Percentiles rank a stretch among this genome's conserved stretches.
These are phyloP conservation scores for Steinernema hermaphroditum DNA, from an alignment of 2,888 invertebrate species.

Conservation along the genomic window DNA sequence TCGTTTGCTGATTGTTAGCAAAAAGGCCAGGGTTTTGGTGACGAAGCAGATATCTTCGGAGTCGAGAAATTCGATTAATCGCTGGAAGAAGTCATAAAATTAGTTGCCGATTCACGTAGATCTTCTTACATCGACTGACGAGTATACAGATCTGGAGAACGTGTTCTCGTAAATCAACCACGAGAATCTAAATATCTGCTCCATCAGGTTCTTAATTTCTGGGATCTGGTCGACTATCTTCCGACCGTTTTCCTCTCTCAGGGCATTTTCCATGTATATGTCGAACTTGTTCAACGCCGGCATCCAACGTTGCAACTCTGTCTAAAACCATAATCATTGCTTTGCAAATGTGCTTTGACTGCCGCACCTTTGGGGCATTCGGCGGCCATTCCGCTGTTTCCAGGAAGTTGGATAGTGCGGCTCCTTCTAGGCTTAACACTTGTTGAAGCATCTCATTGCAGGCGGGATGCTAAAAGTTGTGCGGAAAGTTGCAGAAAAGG, in stretches of 20 bases:
- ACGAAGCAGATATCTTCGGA: conserved; percentile 52
- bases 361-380: conserved; percentile 8
- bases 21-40: conserved; percentile 52
- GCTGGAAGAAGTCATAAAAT: conserved; percentile 47
- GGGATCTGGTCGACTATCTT: background rate
- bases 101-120: no score
- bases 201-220: conserved; percentile 32
- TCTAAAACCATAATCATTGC: conserved; percentile 37
- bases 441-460: conserved; percentile 18
- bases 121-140: conserved; percentile 51
- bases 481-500: background rate
- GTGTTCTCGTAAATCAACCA: conserved; percentile 61
- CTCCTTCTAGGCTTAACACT: background rate
- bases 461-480: conserved; percentile 1
- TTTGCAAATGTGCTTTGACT: background rate
- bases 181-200: conserved; percentile 55
- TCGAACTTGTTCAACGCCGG: conserved; percentile 59
- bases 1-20: conserved; percentile 58
- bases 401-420: background rate
- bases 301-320: conserved; percentile 57
- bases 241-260: background rate
- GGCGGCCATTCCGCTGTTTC: conserved; percentile 10
- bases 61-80: conserved; percentile 54
- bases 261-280: background rate
- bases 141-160: conserved; percentile 57